A percentile compares a stretch with the other conserved stretches of the same genome.
Evolutionary conservation across 2,113 vertebrate species (phyloP).

Genomic region (Illadopsis cleaveri): DNA sequence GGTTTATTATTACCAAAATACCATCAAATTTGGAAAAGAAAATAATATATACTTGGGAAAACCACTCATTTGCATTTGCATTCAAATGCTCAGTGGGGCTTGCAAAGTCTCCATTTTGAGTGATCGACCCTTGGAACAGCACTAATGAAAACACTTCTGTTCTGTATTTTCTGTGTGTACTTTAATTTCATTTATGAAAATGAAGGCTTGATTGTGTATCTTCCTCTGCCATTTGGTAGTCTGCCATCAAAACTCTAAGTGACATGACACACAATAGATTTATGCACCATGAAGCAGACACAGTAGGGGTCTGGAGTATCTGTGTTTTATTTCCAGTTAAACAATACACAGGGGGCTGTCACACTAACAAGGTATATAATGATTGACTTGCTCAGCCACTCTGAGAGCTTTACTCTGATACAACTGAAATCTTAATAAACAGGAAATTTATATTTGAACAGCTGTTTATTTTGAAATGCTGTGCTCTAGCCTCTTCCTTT

Average conservation of each 20-base stretch:
- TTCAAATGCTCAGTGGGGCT: background rate
- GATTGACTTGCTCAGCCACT: slow-evolving; percentile 77
- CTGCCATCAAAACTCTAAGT: slow-evolving; percentile 74
- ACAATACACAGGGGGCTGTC: slow-evolving; percentile 77
- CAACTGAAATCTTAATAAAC: slow-evolving; percentile 72
- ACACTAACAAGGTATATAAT: slow-evolving; percentile 80
- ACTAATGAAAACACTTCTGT: slow-evolving; percentile 37
- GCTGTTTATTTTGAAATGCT: slow-evolving; percentile 67
- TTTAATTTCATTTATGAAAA: slow-evolving; percentile 60
- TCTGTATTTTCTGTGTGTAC: slow-evolving; percentile 5
- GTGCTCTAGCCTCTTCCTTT: slow-evolving; percentile 24
- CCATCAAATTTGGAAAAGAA: background rate
- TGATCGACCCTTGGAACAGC: background rate
- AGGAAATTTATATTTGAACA: slow-evolving; percentile 76
- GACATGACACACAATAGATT: slow-evolving; percentile 63
- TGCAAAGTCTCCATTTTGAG: background rate
- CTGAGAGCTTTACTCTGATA: slow-evolving; percentile 70
- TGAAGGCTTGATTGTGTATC: slow-evolving; percentile 56
- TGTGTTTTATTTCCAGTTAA: slow-evolving; percentile 77
- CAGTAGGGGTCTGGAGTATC: slow-evolving; percentile 70
- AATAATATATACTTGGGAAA: background rate
- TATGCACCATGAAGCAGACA: slow-evolving; percentile 72
- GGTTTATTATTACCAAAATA: background rate
- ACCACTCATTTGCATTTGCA: background rate
- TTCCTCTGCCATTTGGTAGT: slow-evolving; percentile 70